Evolutionary conservation across 2,888 invertebrate genomes (phyloP).

Genomic region (Cerastoderma edule): DNA sequence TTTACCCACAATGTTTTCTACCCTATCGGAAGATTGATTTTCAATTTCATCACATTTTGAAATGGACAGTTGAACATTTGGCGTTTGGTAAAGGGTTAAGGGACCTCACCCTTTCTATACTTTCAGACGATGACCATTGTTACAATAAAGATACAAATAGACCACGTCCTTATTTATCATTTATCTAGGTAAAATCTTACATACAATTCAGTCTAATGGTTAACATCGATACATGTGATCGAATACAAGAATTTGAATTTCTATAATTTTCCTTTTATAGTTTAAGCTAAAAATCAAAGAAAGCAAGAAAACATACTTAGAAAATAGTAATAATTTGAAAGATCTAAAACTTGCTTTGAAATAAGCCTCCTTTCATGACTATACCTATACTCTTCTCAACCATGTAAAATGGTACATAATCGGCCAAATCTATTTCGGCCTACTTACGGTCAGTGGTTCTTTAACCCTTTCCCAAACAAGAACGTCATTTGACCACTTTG

Average conservation of each 20-base stretch:
- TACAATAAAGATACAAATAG: too few relatives aligned
- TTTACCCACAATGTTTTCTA: not conserved
- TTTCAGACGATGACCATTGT: too few relatives aligned
- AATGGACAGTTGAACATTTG: not conserved
- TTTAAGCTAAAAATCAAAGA: not conserved
- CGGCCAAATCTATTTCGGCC: slow-evolving; percentile 83
- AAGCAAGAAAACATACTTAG: not conserved
- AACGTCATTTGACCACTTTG: too few relatives aligned
- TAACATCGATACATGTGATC: not conserved
- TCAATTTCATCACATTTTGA: not conserved
- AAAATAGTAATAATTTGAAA: too few relatives aligned
- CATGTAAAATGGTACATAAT: not conserved
- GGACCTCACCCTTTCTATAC: too few relatives aligned
- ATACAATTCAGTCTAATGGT: slow-evolving; percentile 94
- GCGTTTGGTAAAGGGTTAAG: not conserved
- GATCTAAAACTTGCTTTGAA: too few relatives aligned
- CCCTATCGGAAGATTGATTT: not conserved
- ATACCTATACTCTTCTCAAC: not conserved
- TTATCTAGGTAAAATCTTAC: slow-evolving; percentile 96
- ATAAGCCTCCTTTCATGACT: not conserved
- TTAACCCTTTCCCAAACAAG: slow-evolving; percentile 87
- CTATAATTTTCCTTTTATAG: not conserved
- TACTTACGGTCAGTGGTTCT: slow-evolving; percentile 89
- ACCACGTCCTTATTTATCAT: slow-evolving; percentile 92
- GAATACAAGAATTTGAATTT: not conserved